Conservation (phyloP, 2,113 vertebrate species). For the Phalacrocorax aristotelis region DNA sequence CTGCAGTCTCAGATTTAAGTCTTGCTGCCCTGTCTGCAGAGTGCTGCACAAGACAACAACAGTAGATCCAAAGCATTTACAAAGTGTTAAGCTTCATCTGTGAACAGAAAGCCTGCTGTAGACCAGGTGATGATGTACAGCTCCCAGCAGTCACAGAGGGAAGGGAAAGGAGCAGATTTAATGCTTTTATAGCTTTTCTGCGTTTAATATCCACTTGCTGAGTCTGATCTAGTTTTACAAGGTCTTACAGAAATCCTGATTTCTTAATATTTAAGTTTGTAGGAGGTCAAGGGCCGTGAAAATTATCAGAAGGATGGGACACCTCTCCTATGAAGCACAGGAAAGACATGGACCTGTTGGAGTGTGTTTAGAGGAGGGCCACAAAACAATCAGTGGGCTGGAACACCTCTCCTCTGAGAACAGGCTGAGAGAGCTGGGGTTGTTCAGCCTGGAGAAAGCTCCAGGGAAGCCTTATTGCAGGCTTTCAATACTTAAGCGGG, state of each 20-base stretch:
- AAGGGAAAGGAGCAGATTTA: not conserved
- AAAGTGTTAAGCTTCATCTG: conserved; percentile 17
- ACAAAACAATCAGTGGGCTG: too few species aligned
- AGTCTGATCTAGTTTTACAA: not conserved
- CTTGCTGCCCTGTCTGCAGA: not conserved
- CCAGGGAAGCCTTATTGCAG: too few species aligned
- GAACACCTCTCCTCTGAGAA: too few species aligned
- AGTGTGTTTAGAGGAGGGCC: too few species aligned
- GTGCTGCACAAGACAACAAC: not conserved
- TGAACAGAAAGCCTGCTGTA: not conserved
- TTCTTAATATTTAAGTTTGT: not conserved
- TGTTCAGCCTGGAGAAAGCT: too few species aligned
- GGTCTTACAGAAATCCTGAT: not conserved
- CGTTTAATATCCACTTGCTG: not conserved
- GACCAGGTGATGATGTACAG: not conserved
- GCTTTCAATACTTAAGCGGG: too few species aligned
- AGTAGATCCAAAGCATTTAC: not conserved
- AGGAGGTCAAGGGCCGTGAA: not conserved
- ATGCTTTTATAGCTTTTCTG: not conserved
- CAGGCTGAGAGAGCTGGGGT: too few species aligned
- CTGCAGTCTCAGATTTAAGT: not conserved
- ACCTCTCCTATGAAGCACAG: too few species aligned
- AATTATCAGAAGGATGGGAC: too few species aligned
- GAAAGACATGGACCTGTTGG: too few species aligned
- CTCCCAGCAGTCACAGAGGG: not conserved